Evolutionary conservation across 2,888 invertebrate species (phyloP).

Genomic region (Congeria kusceri): DNA sequence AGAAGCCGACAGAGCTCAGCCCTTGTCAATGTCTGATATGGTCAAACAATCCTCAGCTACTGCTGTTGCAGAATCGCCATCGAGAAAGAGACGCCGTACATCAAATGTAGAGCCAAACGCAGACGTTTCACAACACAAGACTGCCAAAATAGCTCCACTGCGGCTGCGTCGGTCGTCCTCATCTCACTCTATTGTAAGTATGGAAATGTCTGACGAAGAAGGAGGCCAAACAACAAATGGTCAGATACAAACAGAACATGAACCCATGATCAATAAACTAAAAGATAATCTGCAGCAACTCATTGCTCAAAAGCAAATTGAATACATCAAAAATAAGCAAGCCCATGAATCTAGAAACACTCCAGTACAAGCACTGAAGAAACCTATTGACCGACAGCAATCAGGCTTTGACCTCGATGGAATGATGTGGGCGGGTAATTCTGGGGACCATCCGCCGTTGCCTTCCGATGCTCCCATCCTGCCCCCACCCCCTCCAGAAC

Average conservation of each 20-base stretch:
- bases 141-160: slow-evolving; percentile 53
- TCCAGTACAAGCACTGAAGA: background rate
- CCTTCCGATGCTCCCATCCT: slow-evolving; percentile 42
- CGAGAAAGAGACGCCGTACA: slow-evolving; percentile 64
- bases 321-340: slow-evolving; percentile 5
- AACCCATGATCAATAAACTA: slow-evolving; percentile 2
- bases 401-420: slow-evolving; percentile 63
- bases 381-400: slow-evolving; percentile 50
- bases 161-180: slow-evolving; percentile 62
- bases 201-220: slow-evolving; percentile 70
- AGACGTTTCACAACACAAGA: slow-evolving; percentile 54
- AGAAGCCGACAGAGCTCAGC: slow-evolving; percentile 56
- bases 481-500: slow-evolving; percentile 60
- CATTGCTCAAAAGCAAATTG: slow-evolving; percentile 1
- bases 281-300: background rate
- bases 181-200: slow-evolving; percentile 67
- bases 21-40: slow-evolving; percentile 65
- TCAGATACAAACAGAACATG: slow-evolving; percentile 46
- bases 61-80: slow-evolving; percentile 30
- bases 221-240: slow-evolving; percentile 35
- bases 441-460: slow-evolving; percentile 14
- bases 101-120: slow-evolving; percentile 52
- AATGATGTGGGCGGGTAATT: slow-evolving; percentile 59
- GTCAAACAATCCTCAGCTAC: slow-evolving; percentile 36
- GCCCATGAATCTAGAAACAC: background rate